Conservation (phyloP, 1,140 invertebrate species). For the Drosophila tsacasi region DNA sequence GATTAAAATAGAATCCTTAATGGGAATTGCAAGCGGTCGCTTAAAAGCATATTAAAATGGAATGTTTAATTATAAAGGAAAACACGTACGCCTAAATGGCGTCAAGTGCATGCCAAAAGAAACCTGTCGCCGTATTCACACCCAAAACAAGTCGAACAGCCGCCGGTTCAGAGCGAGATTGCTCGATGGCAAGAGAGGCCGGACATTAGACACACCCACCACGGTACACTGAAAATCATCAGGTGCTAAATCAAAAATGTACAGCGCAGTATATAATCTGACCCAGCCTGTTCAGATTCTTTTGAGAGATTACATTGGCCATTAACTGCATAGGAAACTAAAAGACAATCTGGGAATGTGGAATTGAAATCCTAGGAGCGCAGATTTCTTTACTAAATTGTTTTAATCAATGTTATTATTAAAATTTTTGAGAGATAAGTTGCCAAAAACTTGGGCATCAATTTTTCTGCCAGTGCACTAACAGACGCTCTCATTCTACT, state of each 20-base stretch:
- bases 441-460: no score
- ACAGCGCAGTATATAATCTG: not conserved
- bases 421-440: not conserved
- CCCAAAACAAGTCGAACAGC: constrained; percentile 47
- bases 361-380: not conserved
- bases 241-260: no score
- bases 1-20: constrained; percentile 20
- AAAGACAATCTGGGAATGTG: no score
- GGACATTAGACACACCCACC: constrained; percentile 65
- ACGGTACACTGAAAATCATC: not conserved
- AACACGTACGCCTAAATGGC: constrained; percentile 59
- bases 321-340: not conserved
- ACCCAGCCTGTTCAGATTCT: no score
- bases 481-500: constrained; percentile 33
- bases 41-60: constrained; percentile 46
- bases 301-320: not conserved
- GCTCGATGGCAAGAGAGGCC: constrained; percentile 8
- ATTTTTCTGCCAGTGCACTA: not conserved
- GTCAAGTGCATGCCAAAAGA: constrained; percentile 67
- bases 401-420: not conserved
- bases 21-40: constrained; percentile 25
- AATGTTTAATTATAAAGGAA: constrained; percentile 59
- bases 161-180: constrained; percentile 9
- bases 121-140: constrained; percentile 67
- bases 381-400: not conserved